A percentile compares a stretch with the other conserved stretches of the same genome.
These are phyloP conservation scores for Macrobrachium rosenbergii DNA, from an alignment of 1,140 invertebrate genomes.

Conservation along the genomic window DNA sequence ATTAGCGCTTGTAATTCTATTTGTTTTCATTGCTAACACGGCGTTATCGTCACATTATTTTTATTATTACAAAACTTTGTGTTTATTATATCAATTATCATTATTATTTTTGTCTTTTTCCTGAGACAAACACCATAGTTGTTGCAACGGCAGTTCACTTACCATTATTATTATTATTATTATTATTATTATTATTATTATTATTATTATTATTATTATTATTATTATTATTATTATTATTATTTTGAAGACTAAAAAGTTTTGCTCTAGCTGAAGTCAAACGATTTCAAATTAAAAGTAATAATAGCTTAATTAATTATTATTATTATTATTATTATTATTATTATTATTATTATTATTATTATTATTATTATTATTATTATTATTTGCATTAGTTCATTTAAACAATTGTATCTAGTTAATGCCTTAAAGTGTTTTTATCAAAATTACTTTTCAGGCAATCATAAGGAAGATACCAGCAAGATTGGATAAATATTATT, in stretches of 20 bases:
- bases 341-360: conserved; percentile 37
- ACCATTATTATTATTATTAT: too few species aligned
- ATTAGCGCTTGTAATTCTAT: not conserved
- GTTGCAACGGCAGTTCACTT: not conserved
- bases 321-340: not conserved
- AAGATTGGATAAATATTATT: too few species aligned
- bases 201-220: too few species aligned
- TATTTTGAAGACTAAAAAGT: too few species aligned
- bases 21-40: not conserved
- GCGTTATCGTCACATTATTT: not conserved
- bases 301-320: too few species aligned
- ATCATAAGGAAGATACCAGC: too few species aligned
- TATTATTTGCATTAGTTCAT: conserved; percentile 3
- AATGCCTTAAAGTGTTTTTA: too few species aligned
- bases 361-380: conserved; percentile 21
- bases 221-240: too few species aligned
- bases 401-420: not conserved
- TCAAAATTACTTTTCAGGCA: too few species aligned
- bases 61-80: not conserved
- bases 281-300: too few species aligned
- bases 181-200: too few species aligned
- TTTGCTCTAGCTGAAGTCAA: too few species aligned
- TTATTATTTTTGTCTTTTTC: not conserved
- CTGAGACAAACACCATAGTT: not conserved
- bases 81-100: not conserved